Base-by-base conservation (phyloP, 2,113 vertebrate species). In the Phoxinus phoxinus region DNA sequence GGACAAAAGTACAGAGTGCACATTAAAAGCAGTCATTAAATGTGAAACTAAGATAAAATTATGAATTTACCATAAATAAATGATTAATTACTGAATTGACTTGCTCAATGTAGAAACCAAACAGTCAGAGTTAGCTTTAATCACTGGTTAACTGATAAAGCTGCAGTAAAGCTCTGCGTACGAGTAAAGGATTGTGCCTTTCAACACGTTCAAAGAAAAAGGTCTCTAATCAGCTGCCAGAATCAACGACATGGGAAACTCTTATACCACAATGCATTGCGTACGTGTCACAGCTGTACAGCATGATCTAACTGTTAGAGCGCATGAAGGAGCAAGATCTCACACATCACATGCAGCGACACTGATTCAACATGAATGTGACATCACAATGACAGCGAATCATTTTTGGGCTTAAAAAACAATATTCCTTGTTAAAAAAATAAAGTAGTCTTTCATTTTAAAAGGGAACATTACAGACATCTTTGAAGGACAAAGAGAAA, bases 251-350 rank as follows among this genome's bases (percentile, higher is more conserved):
- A 11, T 19, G 4, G 7, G 7, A 6, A 72, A 21, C 65, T 17
- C 48, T 72, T 73, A 17, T 48, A 67, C 80, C 82, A 58, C 27
- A 46, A 76, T 85, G 77, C 25, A 63, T n/a, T 44, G 13, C 25
- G 23, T 81, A 81, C 46, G 51, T 73, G 59, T 53, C 85, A 71
- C 72, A 85, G 75, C 78, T 75, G 82, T 17, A 89, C 91, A 89
- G 17, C 32, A 9, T 90, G 90, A 90, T 89, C 88, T 71, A 51
- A 41, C 30, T 35, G 74, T 71, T 25, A 44, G 8, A 58, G 30
- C 25, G 41, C 77, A 72, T 51, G 71, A 63, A 84, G 59, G 4
- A 84, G 84, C 87, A 56, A 19, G 74, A 75, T 87, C 87, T 86
- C 88, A 56, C 13, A 59, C 61, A 41, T 56, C 17, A 61, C 59